Percentiles rank a stretch among this genome's conserved stretches.
Conservation (phyloP, 1,140 invertebrate genomes). For the Hormaphis cornu region DNA sequence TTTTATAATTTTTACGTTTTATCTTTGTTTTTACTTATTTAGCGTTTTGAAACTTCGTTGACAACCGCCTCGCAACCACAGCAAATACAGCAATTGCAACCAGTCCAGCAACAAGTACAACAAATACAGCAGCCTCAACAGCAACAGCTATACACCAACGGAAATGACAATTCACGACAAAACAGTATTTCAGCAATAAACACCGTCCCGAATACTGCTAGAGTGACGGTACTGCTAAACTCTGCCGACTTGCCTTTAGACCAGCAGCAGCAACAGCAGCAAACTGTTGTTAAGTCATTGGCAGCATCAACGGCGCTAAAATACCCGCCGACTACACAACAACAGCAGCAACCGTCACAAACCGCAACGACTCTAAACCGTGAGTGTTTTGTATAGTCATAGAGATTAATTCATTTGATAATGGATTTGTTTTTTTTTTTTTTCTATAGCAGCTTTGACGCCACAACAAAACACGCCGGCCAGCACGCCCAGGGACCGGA, state of each 20-base stretch:
- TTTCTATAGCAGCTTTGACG: conserved; percentile 38
- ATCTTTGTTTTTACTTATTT: not conserved
- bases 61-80: conserved; percentile 12
- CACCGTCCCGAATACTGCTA: conserved; percentile 1
- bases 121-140: conserved; percentile 35
- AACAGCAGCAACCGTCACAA: conserved; percentile 41
- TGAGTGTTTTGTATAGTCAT: not conserved
- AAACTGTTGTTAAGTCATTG: not conserved
- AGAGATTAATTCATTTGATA: not conserved
- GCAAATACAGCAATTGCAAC: conserved; percentile 36
- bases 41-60: conserved; percentile 4
- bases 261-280: conserved; percentile 4
- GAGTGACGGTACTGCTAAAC: not conserved
- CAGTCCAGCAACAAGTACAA: conserved; percentile 33
- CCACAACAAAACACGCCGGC: conserved; percentile 44
- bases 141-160: conserved; percentile 34
- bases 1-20: too few relatives aligned
- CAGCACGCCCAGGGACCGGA: conserved; percentile 42
- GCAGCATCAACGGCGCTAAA: conserved; percentile 26
- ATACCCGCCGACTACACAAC: conserved; percentile 40
- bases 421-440: not conserved
- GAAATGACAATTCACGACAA: conserved; percentile 21
- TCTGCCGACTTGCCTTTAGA: too few relatives aligned
- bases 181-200: conserved; percentile 34
- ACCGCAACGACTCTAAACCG: not conserved